Evolutionary conservation across 2,113 vertebrate genomes (phyloP), one percentile per base, ranked within the genome.

Genomic region (Chloropsis hardwickii): DNA sequence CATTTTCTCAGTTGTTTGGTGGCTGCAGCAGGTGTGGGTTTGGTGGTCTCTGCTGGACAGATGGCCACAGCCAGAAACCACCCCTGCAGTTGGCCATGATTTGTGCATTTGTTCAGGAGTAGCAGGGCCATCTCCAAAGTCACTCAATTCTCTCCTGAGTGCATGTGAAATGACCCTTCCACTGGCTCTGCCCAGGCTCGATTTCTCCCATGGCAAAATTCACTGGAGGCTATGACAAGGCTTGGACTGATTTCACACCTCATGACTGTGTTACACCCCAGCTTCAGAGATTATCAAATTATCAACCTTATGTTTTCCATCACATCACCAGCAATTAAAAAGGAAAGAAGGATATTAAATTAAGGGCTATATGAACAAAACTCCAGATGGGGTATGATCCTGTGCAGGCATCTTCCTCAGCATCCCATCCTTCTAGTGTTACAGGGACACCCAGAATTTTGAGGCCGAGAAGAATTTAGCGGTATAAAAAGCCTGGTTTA

Each of bases 161-260:
- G 25, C 9, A 14, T 1, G 0, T 16, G 23, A n/a, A n/a, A 17
- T n/a, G 14, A 53, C 21, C 3, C 4, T 61, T 33, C 23, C 28
- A 8, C 37, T 54, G 53, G 33, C 45, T 42, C 24, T 77, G 40
- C 33, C n/a, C 21, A 56, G 45, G 28, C 23, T 66, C 1, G 0
- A 42, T 17, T 72, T 81, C 31, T 67, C 21, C 72, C 57, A 23
- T 2, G 11, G 61, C 27, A 86, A 61, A 90, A 69, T 78, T 39
- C 53, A 37, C n/a, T 12, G 20, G 40, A 71, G 40, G 31, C 20
- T 45, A 29, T 13, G 23, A 81, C 45, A 85, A 90, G 47, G 4
- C 40, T 76, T 56, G 29, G 51, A 17, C 15, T 61, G 40, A 53
- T 71, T 86, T 69, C 79, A 44, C 14, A 33, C 17, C 10, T 45